These are phyloP conservation scores for Myotis lucifugus DNA, from an alignment of 2,113 vertebrate genomes.

Conservation along the genomic window DNA sequence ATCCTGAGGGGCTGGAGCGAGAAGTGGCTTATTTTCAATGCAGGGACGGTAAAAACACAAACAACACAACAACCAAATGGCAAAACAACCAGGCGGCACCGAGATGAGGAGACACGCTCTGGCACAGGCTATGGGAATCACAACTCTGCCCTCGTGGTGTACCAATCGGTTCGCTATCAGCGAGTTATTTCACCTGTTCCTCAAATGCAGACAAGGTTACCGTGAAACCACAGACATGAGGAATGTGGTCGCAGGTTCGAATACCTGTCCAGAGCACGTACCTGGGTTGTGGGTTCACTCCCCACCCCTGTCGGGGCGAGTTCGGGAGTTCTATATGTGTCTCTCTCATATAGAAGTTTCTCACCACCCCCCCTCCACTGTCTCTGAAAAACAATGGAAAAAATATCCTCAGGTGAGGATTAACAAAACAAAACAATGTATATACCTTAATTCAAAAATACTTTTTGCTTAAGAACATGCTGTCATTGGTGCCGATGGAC, in stretches of 20 bases:
- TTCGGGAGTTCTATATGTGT: no score
- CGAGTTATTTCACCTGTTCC: not conserved
- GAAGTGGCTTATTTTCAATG: not conserved
- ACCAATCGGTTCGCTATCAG: not conserved
- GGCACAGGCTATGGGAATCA: not conserved
- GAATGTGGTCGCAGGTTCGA: not conserved
- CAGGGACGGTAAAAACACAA: not conserved
- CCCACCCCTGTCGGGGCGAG: no score
- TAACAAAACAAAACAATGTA: not conserved
- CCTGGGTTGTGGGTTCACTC: no score
- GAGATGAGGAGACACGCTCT: not conserved
- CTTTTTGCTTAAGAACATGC: not conserved
- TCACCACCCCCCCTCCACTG: no score
- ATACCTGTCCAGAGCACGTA: no score
- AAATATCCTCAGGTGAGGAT: no score
- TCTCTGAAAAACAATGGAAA: no score
- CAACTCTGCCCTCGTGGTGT: not conserved
- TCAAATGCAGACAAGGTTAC: accelerated
- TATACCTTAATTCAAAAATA: not conserved
- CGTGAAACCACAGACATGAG: not conserved
- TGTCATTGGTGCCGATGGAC: not conserved
- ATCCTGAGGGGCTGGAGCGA: conserved; percentile 93
- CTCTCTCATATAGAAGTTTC: no score
- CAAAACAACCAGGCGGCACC: not conserved
- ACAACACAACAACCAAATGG: not conserved